Base-by-base conservation (phyloP, 1,140 invertebrate species). In the Drosophila parabipectinata region DNA sequence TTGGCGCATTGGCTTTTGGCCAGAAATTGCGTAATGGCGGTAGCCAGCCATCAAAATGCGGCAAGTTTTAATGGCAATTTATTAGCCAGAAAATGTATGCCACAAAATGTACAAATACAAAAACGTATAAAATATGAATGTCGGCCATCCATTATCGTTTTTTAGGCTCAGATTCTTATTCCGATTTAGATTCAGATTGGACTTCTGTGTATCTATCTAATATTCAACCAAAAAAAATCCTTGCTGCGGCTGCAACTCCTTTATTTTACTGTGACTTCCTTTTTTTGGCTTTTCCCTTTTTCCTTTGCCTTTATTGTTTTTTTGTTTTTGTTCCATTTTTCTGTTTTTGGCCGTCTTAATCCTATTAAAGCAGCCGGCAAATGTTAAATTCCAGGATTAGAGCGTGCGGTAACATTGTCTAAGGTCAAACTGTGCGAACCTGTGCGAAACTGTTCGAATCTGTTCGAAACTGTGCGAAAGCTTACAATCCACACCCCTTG, bases 361-460 rank as follows among this genome's bases (percentile, higher is more conserved):
- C 67, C 67, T 53, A 66, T 69, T 69, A 57, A 68, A 57, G 32
- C n/a, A 50, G 62, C 26, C 54, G 44, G 66, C 63, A 51, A 66
- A 64, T 67, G 63, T 67, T 67, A 67, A 64, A 52, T 67, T 69
- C 66, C 67, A 69, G 64, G 67, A 67, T 68, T 68, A 67, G 41
- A 32, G 41, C 47, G 24, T 57, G 67, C 67, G 69, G 26, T 57
- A 69, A 69, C 67, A 69, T 69, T 69, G 64, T 8, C 32, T 69
- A 69, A 69, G 67, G 67, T 69, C 67, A 69, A 69, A 69, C 52
- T 69, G 67, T 69, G 0, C 26, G 4, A 69, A 5, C 1, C 26
- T 28, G 26, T 28, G 5, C 26, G 26, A 69, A 69, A 69, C 52
- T 69, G 67, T 69, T 0, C 26, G 9, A 69, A 8, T 6, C 26